Conservation (phyloP, 1,140 invertebrate species). For the Lucilia cuprina region DNA sequence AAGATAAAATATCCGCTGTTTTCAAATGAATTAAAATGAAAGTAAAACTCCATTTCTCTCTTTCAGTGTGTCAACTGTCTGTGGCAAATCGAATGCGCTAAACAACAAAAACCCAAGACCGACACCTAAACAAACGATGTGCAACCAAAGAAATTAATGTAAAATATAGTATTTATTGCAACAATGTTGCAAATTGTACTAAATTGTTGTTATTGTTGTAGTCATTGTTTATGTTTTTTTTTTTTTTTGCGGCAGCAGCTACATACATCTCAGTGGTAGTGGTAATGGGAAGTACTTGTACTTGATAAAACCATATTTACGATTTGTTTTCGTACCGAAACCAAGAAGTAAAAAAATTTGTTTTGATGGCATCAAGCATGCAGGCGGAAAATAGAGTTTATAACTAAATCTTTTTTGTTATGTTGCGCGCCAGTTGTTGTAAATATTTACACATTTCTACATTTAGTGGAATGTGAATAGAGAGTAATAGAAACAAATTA, state of each 20-base stretch:
- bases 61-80: not conserved
- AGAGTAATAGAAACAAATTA: not conserved
- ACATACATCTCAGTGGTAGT: not conserved
- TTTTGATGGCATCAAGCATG: not conserved
- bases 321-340: not conserved
- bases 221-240: not conserved
- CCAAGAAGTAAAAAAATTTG: not conserved
- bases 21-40: too few relatives aligned
- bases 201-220: not conserved
- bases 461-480: not conserved
- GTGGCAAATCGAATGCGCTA: not conserved
- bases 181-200: conserved; percentile 33
- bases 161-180: conserved; percentile 9
- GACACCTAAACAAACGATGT: conserved; percentile 34
- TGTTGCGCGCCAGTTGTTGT: not conserved
- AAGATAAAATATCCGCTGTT: too few relatives aligned
- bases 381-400: not conserved
- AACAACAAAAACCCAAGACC: conserved; percentile 9
- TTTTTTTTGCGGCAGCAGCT: not conserved
- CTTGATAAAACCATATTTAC: not conserved
- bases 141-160: conserved; percentile 32
- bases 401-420: not conserved
- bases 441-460: not conserved
- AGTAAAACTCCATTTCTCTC: not conserved
- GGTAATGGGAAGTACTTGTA: not conserved